Percentiles rank a stretch among this genome's conserved stretches.
phyloP scores from a whole-genome alignment of 2,888 invertebrate species.

The Calliscelio sp. region DNA sequence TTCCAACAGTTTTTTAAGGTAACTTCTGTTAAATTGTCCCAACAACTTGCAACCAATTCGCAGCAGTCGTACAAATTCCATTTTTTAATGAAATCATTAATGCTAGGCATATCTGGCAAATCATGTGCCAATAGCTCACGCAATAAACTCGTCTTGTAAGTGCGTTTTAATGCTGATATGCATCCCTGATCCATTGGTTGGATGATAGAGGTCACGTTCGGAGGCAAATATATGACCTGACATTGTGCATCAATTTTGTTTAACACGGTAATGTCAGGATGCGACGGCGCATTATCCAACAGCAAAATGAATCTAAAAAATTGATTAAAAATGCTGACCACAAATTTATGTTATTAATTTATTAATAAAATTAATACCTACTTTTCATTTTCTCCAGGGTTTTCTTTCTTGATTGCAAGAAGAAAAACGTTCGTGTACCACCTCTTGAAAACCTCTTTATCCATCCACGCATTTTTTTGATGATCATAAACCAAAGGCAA shows the following conservation, averaged over 20 bases:
- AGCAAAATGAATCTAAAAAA: neutral
- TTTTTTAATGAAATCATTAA: too few species aligned
- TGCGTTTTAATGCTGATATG: neutral
- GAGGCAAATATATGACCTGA: neutral
- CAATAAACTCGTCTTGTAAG: neutral
- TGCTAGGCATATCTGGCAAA: neutral
- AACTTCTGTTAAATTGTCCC: too few species aligned
- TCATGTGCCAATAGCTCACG: neutral
- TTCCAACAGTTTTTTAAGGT: too few species aligned
- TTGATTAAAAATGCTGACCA: neutral
- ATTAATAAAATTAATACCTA: neutral
- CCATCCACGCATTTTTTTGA: constrained; percentile 9
- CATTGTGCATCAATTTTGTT: neutral
- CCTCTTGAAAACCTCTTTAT: neutral
- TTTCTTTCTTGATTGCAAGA: neutral
- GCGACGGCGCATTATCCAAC: constrained; percentile 6
- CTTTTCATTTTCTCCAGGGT: constrained; percentile 1
- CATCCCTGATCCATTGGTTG: constrained; percentile 12
- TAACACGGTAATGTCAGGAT: neutral
- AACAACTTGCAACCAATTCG: too few species aligned
- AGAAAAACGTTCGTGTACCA: neutral
- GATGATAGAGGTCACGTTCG: constrained; percentile 3
- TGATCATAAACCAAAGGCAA: neutral
- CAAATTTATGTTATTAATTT: too few species aligned
- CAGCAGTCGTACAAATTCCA: too few species aligned